Evolutionary conservation across 2,797 vertebrate genomes (phyloP), one percentile per base, ranked within the genome.

Genomic region (Potorous gilbertii): DNA sequence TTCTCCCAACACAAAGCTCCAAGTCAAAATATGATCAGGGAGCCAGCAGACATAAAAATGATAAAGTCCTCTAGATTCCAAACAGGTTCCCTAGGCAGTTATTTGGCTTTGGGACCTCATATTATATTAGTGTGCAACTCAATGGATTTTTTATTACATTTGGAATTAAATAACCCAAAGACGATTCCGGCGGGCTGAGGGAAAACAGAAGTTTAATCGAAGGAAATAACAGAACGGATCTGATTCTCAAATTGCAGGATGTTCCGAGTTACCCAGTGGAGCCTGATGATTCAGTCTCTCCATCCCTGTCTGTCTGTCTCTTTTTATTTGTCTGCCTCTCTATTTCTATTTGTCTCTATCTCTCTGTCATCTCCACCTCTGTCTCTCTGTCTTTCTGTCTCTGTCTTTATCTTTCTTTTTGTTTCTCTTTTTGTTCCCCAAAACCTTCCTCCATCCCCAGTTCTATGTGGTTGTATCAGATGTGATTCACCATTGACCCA

Each of bases 141-240:
- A 8, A 18, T 93, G 90, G 92, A 27, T 93, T 90, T 95, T 95
- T 94, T 59, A 96, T 97, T 96, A 95, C 50, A 6, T 94, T 27
- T 94, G 14, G 55, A 97, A 96, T 95, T 97, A 97, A 97, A 95
- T 92, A 87, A 97, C 96, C 56, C 92, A 94, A 89, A 96, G 95
- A 94, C 55, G 40, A 56, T 87, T 96, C 11, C 52, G 96, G 21
- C 81, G 96, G 55, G 24, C 92, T 95, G 97, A 94, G 54, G 10
- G 92, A 95, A 97, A 95, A 93, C 95, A 93, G 95, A 97, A 94
- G 74, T 40, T 46, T 24, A 97, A 93, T 50, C 94, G 94, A 97
- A 98, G 96, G 89, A 94, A 97, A 56, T 94, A 56, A n/a, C 92
- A 90, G 95, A 94, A 59, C n/a, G 1, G 50, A 89, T 93, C 96